Percentiles rank a stretch among this genome's conserved stretches.
Conservation (phyloP, 2,797 vertebrate species). For the Galagoides demidoff region DNA sequence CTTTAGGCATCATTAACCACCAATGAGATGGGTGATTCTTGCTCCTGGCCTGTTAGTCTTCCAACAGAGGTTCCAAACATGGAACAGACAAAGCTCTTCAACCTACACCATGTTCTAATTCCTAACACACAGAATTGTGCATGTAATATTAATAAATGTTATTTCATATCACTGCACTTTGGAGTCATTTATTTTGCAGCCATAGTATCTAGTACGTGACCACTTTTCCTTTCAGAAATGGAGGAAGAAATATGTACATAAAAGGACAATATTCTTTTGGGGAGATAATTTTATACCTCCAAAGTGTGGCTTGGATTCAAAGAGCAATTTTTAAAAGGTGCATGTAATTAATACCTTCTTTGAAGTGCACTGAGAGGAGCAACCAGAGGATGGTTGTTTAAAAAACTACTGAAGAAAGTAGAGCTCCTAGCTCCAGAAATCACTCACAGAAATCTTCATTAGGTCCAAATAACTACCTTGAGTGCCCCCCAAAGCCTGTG, state of each 20-base stretch:
- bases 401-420: not conserved
- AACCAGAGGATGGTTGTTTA: not conserved
- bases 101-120: not conserved
- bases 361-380: not conserved
- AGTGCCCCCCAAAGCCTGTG: not conserved
- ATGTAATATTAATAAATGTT: not conserved
- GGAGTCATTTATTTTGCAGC: not conserved
- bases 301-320: not conserved
- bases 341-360: not conserved
- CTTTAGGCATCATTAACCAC: not conserved
- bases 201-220: not conserved
- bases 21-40: not conserved
- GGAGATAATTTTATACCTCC: not conserved
- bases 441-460: not conserved
- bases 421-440: not conserved
- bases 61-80: not conserved
- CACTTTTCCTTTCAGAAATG: not conserved
- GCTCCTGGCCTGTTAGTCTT: not conserved
- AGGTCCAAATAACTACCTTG: not conserved
- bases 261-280: not conserved
- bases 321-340: not conserved
- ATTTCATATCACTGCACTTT: not conserved
- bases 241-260: not conserved
- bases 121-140: not conserved
- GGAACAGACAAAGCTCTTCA: not conserved